Evolutionary conservation across 2,888 invertebrate species (phyloP).

Genomic region (Sphaerophoria taeniata): DNA sequence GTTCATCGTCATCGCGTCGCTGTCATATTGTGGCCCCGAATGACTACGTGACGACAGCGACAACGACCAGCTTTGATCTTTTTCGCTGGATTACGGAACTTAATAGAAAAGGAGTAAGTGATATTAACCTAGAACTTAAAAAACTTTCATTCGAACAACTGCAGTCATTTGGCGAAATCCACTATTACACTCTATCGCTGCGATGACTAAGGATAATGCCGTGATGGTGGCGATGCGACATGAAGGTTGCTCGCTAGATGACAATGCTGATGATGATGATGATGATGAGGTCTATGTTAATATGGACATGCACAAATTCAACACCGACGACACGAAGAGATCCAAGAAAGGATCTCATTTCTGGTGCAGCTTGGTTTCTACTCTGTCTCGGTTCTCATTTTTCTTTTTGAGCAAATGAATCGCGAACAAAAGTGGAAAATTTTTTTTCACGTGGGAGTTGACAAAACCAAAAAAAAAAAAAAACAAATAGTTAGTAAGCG

Average conservation of each 20-base stretch:
- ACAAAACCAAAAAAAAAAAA: neutral
- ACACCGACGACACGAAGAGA: constrained; percentile 11
- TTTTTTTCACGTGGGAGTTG: no score
- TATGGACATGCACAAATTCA: neutral
- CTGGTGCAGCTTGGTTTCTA: constrained; percentile 3
- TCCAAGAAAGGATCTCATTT: constrained; percentile 25
- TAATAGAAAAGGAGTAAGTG: constrained; percentile 12
- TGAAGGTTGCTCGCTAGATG: neutral
- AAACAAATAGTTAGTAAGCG: neutral
- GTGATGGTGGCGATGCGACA: constrained; percentile 1
- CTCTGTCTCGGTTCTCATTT: neutral
- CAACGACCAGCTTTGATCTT: constrained; percentile 50
- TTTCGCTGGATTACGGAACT: neutral
- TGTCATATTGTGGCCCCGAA: constrained; percentile 11
- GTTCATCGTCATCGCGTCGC: neutral
- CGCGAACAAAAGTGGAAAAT: neutral
- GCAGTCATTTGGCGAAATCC: constrained; percentile 49
- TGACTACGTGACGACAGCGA: neutral
- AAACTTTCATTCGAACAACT: neutral
- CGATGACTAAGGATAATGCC: neutral
- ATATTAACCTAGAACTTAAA: neutral
- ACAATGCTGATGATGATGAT: constrained; percentile 39
- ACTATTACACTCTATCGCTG: no score
- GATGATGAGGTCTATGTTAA: constrained; percentile 48
- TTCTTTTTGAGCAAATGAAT: constrained; percentile 18